A percentile compares a stretch with the other conserved stretches of the same genome.
These are phyloP conservation scores for Tyria jacobaeae DNA, from an alignment of 2,888 invertebrate species.

Conservation along the genomic window DNA sequence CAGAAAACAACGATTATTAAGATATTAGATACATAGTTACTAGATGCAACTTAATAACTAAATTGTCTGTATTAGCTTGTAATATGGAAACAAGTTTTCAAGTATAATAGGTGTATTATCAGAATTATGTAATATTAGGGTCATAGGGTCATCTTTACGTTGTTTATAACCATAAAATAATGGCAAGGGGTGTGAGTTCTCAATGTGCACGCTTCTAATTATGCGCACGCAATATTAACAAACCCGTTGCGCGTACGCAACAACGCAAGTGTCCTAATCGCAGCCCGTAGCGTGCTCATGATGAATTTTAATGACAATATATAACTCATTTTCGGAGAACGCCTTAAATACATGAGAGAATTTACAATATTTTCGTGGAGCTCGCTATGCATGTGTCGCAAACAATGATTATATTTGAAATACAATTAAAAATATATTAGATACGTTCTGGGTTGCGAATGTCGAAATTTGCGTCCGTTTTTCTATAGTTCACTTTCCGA, in stretches of 20 bases:
- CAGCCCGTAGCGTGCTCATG: conserved; percentile 28
- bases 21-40: conserved; percentile 1
- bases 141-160: conserved; percentile 44
- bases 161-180: conserved; percentile 42
- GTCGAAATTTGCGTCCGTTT: conserved; percentile 15
- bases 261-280: conserved; percentile 36
- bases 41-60: conserved; percentile 11
- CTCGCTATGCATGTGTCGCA: conserved; percentile 17
- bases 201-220: conserved; percentile 66
- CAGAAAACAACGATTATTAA: conserved; percentile 9
- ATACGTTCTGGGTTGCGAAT: background rate
- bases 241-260: conserved; percentile 40
- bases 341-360: conserved; percentile 7
- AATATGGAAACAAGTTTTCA: conserved; percentile 26
- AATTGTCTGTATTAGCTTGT: conserved; percentile 14
- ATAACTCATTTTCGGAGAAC: conserved; percentile 21
- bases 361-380: conserved; percentile 7
- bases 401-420: conserved; percentile 15
- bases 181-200: conserved; percentile 56
- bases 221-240: conserved; percentile 64
- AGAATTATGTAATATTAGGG: conserved; percentile 43
- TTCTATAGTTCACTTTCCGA: background rate
- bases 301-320: conserved; percentile 41
- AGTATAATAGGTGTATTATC: conserved; percentile 42
- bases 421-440: conserved; percentile 27